A percentile compares a stretch with the other conserved stretches of the same genome.
Conservation (phyloP, 2,797 vertebrate species). For the Zonotrichia albicollis region DNA sequence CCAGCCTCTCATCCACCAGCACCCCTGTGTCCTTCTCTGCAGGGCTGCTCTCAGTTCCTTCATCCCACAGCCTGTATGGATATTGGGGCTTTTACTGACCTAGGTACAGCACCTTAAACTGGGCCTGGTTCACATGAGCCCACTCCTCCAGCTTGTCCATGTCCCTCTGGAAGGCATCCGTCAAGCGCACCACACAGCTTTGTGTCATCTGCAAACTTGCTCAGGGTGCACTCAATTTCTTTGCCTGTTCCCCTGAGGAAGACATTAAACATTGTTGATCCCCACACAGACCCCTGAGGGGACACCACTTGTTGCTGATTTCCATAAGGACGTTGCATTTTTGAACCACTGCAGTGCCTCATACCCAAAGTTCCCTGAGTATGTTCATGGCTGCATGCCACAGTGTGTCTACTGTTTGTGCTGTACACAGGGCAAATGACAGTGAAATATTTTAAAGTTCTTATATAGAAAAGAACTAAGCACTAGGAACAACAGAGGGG, state of each 20-base stretch:
- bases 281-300: not conserved
- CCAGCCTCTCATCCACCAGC: not conserved
- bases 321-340: not conserved
- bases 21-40: accelerated
- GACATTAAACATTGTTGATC: not conserved
- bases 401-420: not conserved
- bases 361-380: not conserved
- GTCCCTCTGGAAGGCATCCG: no score
- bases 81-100: not conserved
- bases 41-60: not conserved
- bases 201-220: not conserved
- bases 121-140: not conserved
- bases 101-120: not conserved
- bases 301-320: not conserved
- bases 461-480: not conserved
- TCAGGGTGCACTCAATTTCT: not conserved
- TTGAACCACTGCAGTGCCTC: not conserved
- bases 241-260: not conserved
- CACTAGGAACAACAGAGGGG: not conserved
- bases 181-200: not conserved
- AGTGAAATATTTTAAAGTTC: not conserved
- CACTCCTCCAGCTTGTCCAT: not conserved
- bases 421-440: not conserved
- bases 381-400: not conserved
- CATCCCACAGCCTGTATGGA: not conserved